Evolutionary conservation across 2,888 invertebrate species (phyloP).

Genomic region (Ophion ventricosus): DNA sequence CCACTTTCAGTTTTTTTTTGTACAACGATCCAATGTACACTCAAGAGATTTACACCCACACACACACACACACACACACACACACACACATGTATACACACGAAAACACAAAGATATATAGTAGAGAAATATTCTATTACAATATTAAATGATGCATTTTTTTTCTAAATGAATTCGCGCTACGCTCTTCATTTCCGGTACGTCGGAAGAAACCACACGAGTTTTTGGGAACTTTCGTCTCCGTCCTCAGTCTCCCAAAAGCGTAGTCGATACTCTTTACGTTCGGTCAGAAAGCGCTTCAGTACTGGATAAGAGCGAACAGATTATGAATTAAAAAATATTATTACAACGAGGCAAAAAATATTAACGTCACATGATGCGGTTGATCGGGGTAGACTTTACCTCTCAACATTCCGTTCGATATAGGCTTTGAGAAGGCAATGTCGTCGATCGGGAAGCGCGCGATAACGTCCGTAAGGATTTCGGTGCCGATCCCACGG

Average conservation of each 20-base stretch:
- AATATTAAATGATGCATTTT: constrained; percentile 47
- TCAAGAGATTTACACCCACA: constrained; percentile 18
- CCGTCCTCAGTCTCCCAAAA: constrained; percentile 81
- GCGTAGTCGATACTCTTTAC: constrained; percentile 75
- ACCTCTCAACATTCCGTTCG: constrained; percentile 81
- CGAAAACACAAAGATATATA: constrained; percentile 38
- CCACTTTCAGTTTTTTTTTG: constrained; percentile 51
- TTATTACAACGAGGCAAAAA: background rate
- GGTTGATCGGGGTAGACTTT: constrained; percentile 20
- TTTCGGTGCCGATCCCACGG: constrained; percentile 77
- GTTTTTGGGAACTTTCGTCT: constrained; percentile 79
- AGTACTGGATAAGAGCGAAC: constrained; percentile 74
- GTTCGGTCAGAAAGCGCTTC: constrained; percentile 76
- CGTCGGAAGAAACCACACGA: constrained; percentile 75
- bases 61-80: background rate
- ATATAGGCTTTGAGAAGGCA: constrained; percentile 82
- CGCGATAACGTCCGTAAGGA: constrained; percentile 76
- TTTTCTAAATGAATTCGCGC: constrained; percentile 57
- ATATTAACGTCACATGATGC: background rate
- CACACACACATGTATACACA: background rate
- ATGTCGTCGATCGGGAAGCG: constrained; percentile 77
- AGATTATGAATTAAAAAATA: constrained; percentile 18
- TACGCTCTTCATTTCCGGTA: constrained; percentile 55
- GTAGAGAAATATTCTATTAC: constrained; percentile 62
- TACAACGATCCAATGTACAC: constrained; percentile 53